Conservation (phyloP, 2,113 vertebrate genomes). For the Clarias gariepinus region DNA sequence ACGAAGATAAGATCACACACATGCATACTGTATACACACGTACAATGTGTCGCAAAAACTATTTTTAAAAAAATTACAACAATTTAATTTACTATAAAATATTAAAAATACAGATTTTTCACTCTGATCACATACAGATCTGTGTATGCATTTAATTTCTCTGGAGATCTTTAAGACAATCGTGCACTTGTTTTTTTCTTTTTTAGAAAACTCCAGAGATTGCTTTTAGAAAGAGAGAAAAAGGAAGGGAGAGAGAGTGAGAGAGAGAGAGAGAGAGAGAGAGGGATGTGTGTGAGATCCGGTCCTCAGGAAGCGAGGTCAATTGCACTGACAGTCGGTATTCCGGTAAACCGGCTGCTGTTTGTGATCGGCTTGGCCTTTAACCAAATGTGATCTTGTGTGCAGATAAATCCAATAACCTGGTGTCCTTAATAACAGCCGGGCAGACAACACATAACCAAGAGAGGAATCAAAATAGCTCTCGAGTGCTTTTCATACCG, state of each 20-base stretch:
- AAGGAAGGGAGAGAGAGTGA: too few species aligned
- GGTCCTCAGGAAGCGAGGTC: constrained; percentile 31
- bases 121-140: too few species aligned
- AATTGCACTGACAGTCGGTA: constrained; percentile 19
- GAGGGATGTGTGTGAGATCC: not conserved
- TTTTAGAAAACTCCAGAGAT: not conserved
- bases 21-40: too few species aligned
- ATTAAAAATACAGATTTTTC: too few species aligned
- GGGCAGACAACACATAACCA: constrained; percentile 39
- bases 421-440: constrained; percentile 54
- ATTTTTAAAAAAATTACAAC: too few species aligned
- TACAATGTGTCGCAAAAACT: too few species aligned
- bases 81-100: too few species aligned
- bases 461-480: constrained; percentile 56
- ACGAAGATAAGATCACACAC: too few species aligned
- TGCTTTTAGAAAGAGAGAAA: not conserved
- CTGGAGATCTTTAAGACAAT: not conserved
- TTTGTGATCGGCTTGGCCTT: constrained; percentile 55
- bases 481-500: constrained; percentile 45
- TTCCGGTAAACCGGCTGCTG: constrained; percentile 25
- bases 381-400: constrained; percentile 54
- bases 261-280: too few species aligned
- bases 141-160: not conserved
- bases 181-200: not conserved
- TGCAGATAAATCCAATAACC: constrained; percentile 56